A percentile compares a stretch with the other conserved stretches of the same genome.
These are phyloP conservation scores for Erinaceus europaeus DNA, from an alignment of 2,113 vertebrate genomes.

Conservation along the genomic window DNA sequence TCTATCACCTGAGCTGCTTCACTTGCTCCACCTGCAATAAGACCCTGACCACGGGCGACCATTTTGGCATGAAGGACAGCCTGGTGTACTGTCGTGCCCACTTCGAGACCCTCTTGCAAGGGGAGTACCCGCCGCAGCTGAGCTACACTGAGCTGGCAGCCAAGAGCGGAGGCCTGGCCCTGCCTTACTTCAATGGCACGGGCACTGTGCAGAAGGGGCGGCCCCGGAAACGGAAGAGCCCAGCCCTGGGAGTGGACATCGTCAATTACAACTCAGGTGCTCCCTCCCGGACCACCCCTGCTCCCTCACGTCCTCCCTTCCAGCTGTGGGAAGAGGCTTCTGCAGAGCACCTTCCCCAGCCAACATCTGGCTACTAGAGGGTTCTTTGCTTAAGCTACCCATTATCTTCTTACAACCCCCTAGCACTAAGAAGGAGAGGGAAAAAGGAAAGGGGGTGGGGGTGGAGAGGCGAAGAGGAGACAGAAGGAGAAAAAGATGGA, in stretches of 20 bases:
- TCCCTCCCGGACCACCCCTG: constrained; percentile 41
- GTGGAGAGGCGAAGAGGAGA: neutral
- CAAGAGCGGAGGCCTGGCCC: constrained; percentile 90
- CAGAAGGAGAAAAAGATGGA: neutral
- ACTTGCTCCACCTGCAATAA: constrained; percentile 99
- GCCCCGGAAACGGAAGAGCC: constrained; percentile 96
- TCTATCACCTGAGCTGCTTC: constrained; percentile 99
- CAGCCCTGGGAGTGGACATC: constrained; percentile 95
- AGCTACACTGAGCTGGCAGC: constrained; percentile 97
- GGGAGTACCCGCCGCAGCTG: constrained; percentile 93
- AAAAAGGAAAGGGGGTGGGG: neutral
- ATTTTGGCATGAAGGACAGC: constrained; percentile 99
- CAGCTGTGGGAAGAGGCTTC: too few relatives aligned
- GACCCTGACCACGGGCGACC: constrained; percentile 97
- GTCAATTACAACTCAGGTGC: constrained; percentile 96
- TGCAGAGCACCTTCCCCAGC: neutral
- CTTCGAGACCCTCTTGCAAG: constrained; percentile 97
- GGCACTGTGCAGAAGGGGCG: constrained; percentile 97
- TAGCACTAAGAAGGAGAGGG: neutral
- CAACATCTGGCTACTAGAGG: neutral
- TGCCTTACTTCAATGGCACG: constrained; percentile 97
- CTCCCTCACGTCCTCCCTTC: neutral
- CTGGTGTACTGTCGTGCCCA: constrained; percentile 97
- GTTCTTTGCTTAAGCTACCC: neutral
- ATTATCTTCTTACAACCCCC: neutral